A percentile compares a stretch with the other conserved stretches of the same genome.
These are phyloP conservation scores for Thaumetopoea pityocampa DNA, from an alignment of 1,140 invertebrate genomes.

Conservation along the genomic window DNA sequence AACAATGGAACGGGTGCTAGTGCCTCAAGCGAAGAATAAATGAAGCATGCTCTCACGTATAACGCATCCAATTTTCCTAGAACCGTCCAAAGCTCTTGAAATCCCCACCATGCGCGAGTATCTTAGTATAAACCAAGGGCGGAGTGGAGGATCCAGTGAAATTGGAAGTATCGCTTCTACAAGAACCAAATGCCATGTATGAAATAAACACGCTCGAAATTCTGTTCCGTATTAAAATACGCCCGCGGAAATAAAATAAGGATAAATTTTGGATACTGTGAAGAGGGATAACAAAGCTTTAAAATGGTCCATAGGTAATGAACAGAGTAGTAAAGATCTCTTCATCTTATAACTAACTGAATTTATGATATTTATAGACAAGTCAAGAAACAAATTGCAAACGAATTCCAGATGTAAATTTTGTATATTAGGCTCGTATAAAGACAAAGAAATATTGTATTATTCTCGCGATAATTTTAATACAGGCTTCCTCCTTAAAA, in stretches of 20 bases:
- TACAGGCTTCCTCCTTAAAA: no score
- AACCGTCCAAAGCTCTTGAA: slow-evolving; percentile 16
- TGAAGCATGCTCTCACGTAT: slow-evolving; percentile 59
- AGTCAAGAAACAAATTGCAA: no score
- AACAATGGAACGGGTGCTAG: slow-evolving; percentile 56
- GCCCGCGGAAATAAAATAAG: slow-evolving; percentile 16
- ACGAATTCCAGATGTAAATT: no score
- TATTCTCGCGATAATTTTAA: no score
- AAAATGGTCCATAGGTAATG: slow-evolving; percentile 3
- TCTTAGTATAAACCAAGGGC: slow-evolving; percentile 6
- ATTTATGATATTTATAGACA: no score
- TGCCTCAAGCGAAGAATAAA: slow-evolving; percentile 51
- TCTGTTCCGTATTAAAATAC: slow-evolving; percentile 41
- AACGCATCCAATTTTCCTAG: slow-evolving; percentile 31
- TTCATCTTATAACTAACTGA: no score
- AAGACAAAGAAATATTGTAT: no score
- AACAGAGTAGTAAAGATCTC: no score
- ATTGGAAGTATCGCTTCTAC: slow-evolving; percentile 22
- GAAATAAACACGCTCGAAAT: slow-evolving; percentile 47
- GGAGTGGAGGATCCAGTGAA: slow-evolving; percentile 17
- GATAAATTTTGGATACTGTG: no score
- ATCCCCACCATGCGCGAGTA: slow-evolving; percentile 4
- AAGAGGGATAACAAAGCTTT: slow-evolving; percentile 10
- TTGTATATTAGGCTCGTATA: no score
- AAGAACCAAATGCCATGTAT: slow-evolving; percentile 47